Evolutionary conservation across 2,888 invertebrate genomes (phyloP).

Genomic region (Stenotaenia linearis): DNA sequence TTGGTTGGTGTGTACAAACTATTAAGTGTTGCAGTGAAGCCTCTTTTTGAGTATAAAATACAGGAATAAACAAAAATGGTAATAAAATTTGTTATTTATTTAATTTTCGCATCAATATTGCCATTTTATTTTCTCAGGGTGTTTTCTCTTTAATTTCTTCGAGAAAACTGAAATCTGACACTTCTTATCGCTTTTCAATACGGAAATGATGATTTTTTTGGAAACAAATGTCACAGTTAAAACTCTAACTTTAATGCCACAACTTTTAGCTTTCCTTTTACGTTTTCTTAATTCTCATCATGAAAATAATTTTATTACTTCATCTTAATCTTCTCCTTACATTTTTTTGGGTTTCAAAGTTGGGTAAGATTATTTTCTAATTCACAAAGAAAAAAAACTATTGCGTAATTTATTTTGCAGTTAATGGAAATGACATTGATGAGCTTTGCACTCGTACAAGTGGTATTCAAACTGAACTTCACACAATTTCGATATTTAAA

Average conservation of each 20-base stretch:
- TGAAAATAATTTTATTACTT: neutral
- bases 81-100: neutral
- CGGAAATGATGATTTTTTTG: neutral
- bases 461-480: neutral
- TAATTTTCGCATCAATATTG: neutral
- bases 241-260: neutral
- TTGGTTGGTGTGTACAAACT: neutral
- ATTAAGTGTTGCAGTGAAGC: neutral
- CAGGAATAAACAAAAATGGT: too few relatives aligned
- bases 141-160: neutral
- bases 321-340: neutral
- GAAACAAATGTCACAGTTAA: neutral
- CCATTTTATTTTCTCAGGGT: neutral
- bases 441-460: neutral
- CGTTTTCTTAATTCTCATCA: neutral
- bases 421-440: neutral
- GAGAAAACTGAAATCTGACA: neutral
- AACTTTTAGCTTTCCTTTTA: neutral
- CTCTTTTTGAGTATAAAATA: too few relatives aligned
- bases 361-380: neutral
- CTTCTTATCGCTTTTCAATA: neutral
- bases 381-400: neutral
- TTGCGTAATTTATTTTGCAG: neutral
- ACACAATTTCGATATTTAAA: too few relatives aligned
- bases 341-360: neutral